A percentile compares a stretch with the other conserved stretches of the same genome.
phyloP scores from a whole-genome alignment of 2,113 vertebrate genomes.

The Microcebus jonahi region DNA sequence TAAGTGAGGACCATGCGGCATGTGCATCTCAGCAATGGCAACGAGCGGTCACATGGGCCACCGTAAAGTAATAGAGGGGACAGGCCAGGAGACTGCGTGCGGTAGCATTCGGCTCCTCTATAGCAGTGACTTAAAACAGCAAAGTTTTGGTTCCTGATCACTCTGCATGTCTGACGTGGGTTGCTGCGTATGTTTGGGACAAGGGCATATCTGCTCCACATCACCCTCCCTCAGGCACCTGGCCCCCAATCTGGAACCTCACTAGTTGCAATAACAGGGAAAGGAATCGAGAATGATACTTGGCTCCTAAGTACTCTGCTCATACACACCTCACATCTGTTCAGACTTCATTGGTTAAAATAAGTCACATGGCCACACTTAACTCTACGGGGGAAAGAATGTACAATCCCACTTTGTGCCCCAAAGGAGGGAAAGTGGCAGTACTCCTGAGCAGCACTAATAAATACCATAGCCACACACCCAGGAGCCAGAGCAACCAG shows the following conservation, averaged over 20 bases:
- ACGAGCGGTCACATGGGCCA: background rate
- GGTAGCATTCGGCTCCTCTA: background rate
- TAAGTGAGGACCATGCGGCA: constrained; percentile 77
- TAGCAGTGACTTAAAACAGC: background rate
- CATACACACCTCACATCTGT: background rate
- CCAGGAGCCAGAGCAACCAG: background rate
- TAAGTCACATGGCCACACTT: background rate
- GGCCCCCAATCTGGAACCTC: background rate
- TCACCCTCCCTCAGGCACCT: background rate
- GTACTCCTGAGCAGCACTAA: background rate
- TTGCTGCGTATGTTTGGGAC: background rate
- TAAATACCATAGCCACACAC: background rate
- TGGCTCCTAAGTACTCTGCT: background rate
- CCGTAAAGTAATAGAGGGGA: too few relatives aligned
- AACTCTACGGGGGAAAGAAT: background rate
- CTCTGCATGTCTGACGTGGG: background rate
- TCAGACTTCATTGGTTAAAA: background rate
- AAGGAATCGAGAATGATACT: background rate
- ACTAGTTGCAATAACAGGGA: background rate
- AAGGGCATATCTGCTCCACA: background rate
- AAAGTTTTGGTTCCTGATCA: background rate
- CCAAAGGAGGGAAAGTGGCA: background rate
- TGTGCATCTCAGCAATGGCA: background rate
- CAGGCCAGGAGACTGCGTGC: rapidly evolving
- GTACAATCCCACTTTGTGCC: background rate